Evolutionary conservation across 2,888 invertebrate genomes (phyloP).

Genomic region (Pharmacophagus antenor): DNA sequence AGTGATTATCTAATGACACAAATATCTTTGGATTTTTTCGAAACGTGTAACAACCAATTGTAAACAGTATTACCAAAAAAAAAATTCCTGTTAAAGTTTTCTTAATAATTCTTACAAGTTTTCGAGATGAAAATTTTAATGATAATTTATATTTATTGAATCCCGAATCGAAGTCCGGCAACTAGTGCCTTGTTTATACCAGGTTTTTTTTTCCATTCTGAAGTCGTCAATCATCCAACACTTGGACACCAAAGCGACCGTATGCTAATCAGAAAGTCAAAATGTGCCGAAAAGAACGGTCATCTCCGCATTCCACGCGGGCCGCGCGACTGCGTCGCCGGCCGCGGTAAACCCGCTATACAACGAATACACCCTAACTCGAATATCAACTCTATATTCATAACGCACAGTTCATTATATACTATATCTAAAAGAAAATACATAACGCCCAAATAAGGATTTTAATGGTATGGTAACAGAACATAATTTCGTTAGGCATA

Average conservation of each 20-base stretch:
- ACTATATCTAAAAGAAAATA: constrained; percentile 27
- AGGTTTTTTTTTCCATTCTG: constrained; percentile 37
- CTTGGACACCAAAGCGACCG: constrained; percentile 50
- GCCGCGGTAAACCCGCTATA: constrained; percentile 61
- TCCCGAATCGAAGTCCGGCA: neutral
- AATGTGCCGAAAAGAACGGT: constrained; percentile 59
- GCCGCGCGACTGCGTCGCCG: constrained; percentile 49
- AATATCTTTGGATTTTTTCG: too few species aligned
- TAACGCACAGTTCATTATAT: constrained; percentile 40
- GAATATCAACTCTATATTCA: constrained; percentile 32
- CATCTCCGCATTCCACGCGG: constrained; percentile 75
- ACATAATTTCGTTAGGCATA: constrained; percentile 29
- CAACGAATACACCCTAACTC: constrained; percentile 30
- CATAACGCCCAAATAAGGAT: constrained; percentile 31
- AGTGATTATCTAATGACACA: too few species aligned
- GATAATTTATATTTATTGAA: neutral
- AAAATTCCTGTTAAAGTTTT: too few species aligned
- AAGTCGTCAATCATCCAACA: constrained; percentile 34
- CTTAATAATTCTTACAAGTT: too few species aligned
- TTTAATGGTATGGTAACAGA: constrained; percentile 32
- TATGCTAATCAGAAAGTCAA: constrained; percentile 62
- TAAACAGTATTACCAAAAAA: too few species aligned
- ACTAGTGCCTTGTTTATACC: constrained; percentile 33
- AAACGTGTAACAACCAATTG: too few species aligned
- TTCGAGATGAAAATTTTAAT: neutral